Conservation (phyloP, 2,113 vertebrate species). For the Cygnus atratus region DNA sequence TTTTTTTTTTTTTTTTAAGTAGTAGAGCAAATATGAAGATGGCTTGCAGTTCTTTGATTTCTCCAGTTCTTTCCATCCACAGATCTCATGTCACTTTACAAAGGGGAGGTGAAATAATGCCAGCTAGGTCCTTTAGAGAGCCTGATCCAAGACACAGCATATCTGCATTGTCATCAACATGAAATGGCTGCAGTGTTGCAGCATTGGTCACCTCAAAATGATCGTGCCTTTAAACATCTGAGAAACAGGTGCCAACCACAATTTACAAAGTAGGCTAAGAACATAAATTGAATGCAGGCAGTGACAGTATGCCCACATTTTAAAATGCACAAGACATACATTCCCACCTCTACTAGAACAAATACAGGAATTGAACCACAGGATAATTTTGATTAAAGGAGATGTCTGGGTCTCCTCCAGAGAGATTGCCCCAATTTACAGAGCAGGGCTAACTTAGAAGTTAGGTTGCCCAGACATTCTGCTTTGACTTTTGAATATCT, state of each 20-base stretch:
- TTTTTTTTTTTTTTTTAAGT: neutral
- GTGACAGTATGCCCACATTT: neutral
- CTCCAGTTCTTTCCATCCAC: neutral
- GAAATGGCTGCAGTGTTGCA: constrained; percentile 9
- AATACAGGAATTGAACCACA: neutral
- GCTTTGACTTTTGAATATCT: neutral
- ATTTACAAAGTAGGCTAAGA: neutral
- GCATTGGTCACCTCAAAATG: neutral
- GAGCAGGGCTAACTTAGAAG: neutral
- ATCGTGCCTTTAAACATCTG: neutral
- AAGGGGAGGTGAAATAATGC: neutral
- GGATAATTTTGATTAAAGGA: neutral
- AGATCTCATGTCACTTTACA: neutral
- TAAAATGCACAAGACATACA: neutral
- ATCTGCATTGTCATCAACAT: neutral
- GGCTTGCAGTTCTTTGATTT: neutral
- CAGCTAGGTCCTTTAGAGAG: neutral
- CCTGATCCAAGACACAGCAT: neutral
- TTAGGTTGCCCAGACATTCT: neutral
- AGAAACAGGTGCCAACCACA: constrained; percentile 33
- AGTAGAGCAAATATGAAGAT: neutral
- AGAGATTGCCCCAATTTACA: neutral
- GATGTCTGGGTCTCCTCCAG: neutral
- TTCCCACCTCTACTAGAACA: neutral
- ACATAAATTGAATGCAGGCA: neutral